Base-by-base conservation (phyloP, 2,113 vertebrate genomes). In the Cynoglossus semilaevis region DNA sequence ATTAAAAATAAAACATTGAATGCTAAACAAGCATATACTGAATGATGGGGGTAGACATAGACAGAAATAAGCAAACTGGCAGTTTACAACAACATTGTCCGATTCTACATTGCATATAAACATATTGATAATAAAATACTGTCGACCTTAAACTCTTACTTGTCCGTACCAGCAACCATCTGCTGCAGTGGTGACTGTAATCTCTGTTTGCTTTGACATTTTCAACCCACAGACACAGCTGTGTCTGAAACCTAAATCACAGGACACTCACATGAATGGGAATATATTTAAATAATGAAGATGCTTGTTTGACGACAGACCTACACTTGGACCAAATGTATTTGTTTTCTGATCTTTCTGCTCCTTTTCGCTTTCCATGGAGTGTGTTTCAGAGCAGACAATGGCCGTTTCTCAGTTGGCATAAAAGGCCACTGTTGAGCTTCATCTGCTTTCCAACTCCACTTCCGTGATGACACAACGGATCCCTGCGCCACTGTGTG, bases 371-470 rank as follows among this genome's bases (percentile, higher is more conserved):
- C 65, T 65, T 41, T 64, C 70, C 58, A 72, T 71, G 2, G 62
- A 77, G 75, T 63, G 57, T 16, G 59, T 76, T 74, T 65, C 77
- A 72, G 12, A 29, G 8, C 14, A 59, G 60, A 88, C 86, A 89
- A 89, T 84, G 76, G 72, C 19, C 0, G 79, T 80, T 74, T 89
- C 81, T 85, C 69, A 50, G 22, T 29, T 15, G 9, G 61, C 14
- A 87, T 82, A 87, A 88, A 82, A 84, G 85, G 16, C 74, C 35
- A 82, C 80, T 87, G 85, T 89, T 84, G 16, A 9, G 63, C 71
- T 74, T 74, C 70, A 77, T 74, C 78, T 81, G 69, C 74, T 83
- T 85, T 80, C 82, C 54, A 37, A 82, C 67, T 85, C 70, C 55
- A 83, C 80, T 85, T 86, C 84, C 75, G 79, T 76, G 82, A 80